Evolutionary conservation across 2,888 invertebrate genomes (phyloP).

Genomic region (Archips crataeganus): DNA sequence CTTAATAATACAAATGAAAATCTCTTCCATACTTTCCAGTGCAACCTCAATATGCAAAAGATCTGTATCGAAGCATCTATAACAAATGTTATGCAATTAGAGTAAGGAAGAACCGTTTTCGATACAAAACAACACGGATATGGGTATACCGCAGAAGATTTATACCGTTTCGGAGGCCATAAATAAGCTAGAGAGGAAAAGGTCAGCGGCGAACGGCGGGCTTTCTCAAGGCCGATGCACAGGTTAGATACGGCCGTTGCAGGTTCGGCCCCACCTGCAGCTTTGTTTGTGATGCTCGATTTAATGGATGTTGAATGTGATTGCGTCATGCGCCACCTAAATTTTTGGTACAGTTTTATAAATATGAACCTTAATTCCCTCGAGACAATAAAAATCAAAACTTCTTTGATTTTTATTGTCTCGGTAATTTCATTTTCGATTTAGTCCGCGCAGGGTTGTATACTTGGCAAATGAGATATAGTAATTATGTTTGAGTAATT

Average conservation of each 20-base stretch:
- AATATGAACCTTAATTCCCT: no score
- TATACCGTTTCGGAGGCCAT: constrained; percentile 69
- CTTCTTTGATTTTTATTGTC: no score
- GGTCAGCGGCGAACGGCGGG: constrained; percentile 50
- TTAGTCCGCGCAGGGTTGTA: no score
- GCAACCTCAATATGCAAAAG: neutral
- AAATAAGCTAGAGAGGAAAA: constrained; percentile 74
- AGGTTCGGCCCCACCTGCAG: constrained; percentile 69
- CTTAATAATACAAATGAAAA: neutral
- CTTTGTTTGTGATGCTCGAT: constrained; percentile 28
- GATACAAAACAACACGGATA: constrained; percentile 67
- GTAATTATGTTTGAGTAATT: no score
- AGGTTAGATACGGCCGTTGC: constrained; percentile 71
- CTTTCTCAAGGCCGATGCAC: constrained; percentile 68
- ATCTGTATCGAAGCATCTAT: neutral
- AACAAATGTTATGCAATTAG: constrained; percentile 52
- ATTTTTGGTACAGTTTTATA: neutral
- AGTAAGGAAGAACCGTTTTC: constrained; percentile 45
- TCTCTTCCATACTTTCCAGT: neutral
- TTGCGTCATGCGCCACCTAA: constrained; percentile 15
- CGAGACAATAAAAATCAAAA: no score
- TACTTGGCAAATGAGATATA: no score
- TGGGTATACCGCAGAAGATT: constrained; percentile 64
- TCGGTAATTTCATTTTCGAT: no score
- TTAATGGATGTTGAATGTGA: constrained; percentile 30